A percentile compares a stretch with the other conserved stretches of the same genome.
Evolutionary conservation across 2,113 vertebrate genomes (phyloP).

Genomic region (Numenius arquata): DNA sequence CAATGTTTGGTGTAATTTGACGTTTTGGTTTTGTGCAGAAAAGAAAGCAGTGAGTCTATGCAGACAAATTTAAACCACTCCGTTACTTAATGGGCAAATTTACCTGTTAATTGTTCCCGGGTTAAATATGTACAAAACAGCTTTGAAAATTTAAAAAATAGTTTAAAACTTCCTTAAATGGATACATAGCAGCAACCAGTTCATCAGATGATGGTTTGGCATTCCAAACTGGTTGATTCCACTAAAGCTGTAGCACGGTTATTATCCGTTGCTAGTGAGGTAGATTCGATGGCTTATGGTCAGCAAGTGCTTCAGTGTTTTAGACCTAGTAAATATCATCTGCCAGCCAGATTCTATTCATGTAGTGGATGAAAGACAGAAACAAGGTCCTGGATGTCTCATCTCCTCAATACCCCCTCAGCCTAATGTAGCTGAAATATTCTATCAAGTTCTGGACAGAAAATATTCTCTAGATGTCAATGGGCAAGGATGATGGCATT

Average conservation of each 20-base stretch:
- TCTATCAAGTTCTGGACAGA: background rate
- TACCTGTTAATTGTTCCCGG: background rate
- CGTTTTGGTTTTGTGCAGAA: background rate
- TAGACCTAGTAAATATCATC: background rate
- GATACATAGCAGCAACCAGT: background rate
- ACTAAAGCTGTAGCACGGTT: background rate
- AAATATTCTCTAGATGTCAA: background rate
- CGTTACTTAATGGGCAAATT: background rate
- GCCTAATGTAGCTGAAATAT: background rate
- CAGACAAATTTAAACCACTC: background rate
- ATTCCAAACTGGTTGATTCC: background rate
- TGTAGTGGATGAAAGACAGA: background rate
- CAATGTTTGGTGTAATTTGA: background rate
- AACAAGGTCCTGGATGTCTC: background rate
- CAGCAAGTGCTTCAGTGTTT: background rate
- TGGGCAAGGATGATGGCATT: background rate
- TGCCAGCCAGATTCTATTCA: background rate
- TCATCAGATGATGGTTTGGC: background rate
- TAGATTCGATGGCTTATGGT: background rate
- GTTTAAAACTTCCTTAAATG: background rate
- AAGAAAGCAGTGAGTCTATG: background rate
- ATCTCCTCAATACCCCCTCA: background rate
- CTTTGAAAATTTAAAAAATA: background rate
- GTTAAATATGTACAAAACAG: background rate
- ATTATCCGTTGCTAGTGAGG: rapidly evolving